Evolutionary conservation across 2,888 invertebrate genomes (phyloP).

Genomic region (Lasioglossum villosulum): DNA sequence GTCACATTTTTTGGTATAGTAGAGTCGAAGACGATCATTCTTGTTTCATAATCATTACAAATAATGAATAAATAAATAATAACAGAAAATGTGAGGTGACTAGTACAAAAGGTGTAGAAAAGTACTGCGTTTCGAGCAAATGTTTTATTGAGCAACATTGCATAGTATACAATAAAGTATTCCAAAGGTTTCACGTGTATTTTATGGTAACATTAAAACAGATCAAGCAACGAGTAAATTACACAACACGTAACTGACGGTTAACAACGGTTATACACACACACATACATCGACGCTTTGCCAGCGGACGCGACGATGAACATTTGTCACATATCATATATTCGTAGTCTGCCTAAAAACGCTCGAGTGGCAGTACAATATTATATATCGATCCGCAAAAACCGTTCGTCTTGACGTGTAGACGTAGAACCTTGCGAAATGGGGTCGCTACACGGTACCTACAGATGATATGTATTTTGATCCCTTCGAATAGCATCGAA

Average conservation of each 20-base stretch:
- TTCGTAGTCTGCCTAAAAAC: constrained; percentile 3
- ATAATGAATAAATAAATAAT: too few relatives aligned
- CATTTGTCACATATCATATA: constrained; percentile 15
- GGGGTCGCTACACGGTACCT: constrained; percentile 4
- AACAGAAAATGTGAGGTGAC: not conserved
- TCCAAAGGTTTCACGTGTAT: not conserved
- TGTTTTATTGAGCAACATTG: constrained; percentile 46
- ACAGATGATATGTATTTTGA: constrained; percentile 65
- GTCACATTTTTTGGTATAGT: constrained; percentile 21
- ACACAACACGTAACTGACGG: constrained; percentile 4
- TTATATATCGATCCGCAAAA: constrained; percentile 18
- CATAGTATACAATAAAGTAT: constrained; percentile 32
- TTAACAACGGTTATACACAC: constrained; percentile 29
- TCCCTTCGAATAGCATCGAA: constrained; percentile 56
- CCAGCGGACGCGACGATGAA: not conserved
- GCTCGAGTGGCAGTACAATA: constrained; percentile 29
- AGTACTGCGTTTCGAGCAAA: not conserved
- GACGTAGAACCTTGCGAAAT: not conserved
- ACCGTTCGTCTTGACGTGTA: not conserved
- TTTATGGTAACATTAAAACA: constrained; percentile 22
- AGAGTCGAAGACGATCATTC: not conserved
- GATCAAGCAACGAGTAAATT: constrained; percentile 17
- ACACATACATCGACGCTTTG: not conserved
- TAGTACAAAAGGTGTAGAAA: not conserved
- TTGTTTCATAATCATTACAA: not conserved